Percentiles rank a stretch among this genome's conserved stretches.
Evolutionary conservation across 2,113 vertebrate species (phyloP).

Genomic region (Onychostoma macrolepis): DNA sequence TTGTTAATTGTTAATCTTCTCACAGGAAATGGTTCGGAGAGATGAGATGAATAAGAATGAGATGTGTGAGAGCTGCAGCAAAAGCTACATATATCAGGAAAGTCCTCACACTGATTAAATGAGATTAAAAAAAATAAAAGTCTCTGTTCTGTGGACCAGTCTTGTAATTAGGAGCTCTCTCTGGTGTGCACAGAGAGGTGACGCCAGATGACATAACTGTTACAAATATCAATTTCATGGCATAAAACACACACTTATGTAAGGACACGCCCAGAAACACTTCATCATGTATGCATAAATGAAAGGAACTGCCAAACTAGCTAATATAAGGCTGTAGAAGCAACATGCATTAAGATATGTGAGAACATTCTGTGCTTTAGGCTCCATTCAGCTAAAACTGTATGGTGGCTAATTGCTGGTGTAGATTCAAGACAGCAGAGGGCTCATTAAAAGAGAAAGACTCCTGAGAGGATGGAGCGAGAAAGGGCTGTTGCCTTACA

Average conservation of each 20-base stretch:
- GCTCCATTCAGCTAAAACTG: not conserved
- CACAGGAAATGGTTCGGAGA: not conserved
- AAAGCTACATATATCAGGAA: not conserved
- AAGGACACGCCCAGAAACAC: not conserved
- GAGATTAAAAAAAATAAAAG: not conserved
- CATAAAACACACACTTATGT: not conserved
- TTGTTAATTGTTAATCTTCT: constrained; percentile 6
- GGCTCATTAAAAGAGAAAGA: constrained; percentile 22
- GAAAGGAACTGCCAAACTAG: not conserved
- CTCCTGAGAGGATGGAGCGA: not conserved
- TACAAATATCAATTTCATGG: not conserved
- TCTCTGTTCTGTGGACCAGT: not conserved
- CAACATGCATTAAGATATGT: not conserved
- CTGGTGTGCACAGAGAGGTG: not conserved
- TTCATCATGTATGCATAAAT: not conserved
- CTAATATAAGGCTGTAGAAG: not conserved
- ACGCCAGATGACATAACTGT: not conserved
- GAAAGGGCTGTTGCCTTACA: not conserved
- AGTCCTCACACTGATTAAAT: not conserved
- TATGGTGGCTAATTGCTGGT: constrained; percentile 37
- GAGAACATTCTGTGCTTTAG: constrained; percentile 14
- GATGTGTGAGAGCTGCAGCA: not conserved
- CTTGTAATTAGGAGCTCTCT: not conserved
- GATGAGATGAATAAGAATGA: not conserved
- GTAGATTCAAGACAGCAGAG: constrained; percentile 30